These are phyloP conservation scores for Taeniopygia guttata DNA, from an alignment of 2,797 vertebrate genomes.

Conservation along the genomic window DNA sequence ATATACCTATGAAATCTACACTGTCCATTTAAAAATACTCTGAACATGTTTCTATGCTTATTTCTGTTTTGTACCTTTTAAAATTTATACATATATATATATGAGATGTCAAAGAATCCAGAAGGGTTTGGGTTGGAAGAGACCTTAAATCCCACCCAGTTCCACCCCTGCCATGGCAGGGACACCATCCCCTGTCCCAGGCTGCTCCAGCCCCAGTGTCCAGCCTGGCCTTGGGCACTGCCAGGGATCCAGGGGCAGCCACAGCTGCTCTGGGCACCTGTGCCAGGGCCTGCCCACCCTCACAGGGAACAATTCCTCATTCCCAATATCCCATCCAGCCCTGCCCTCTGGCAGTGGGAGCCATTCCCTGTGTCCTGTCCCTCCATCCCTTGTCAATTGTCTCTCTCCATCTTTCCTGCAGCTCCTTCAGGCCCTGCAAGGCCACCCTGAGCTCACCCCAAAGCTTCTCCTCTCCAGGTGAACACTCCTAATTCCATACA, in stretches of 20 bases:
- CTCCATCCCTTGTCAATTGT: neutral
- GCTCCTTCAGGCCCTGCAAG: neutral
- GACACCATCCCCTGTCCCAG: too few relatives aligned
- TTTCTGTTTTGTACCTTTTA: neutral
- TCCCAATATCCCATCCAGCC: neutral
- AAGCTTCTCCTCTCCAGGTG: neutral
- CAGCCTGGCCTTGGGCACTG: neutral
- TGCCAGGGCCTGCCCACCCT: neutral
- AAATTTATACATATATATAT: neutral
- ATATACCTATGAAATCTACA: neutral
- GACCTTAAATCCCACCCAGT: accelerated
- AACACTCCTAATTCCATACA: neutral
- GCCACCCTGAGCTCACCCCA: accelerated
- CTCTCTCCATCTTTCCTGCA: neutral
- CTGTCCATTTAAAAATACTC: neutral
- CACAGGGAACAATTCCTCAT: neutral
- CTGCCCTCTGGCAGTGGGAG: neutral
- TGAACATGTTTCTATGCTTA: neutral
- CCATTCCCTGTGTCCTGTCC: neutral
- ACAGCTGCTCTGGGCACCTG: neutral
- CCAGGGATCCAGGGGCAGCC: neutral
- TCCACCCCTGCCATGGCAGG: neutral
- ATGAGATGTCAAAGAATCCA: neutral
- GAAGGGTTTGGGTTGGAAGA: neutral
- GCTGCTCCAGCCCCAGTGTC: neutral